These are phyloP conservation scores for Hemicentrotus pulcherrimus DNA, from an alignment of 35 echinoderm and acorn worm species.

Conservation along the genomic window DNA sequence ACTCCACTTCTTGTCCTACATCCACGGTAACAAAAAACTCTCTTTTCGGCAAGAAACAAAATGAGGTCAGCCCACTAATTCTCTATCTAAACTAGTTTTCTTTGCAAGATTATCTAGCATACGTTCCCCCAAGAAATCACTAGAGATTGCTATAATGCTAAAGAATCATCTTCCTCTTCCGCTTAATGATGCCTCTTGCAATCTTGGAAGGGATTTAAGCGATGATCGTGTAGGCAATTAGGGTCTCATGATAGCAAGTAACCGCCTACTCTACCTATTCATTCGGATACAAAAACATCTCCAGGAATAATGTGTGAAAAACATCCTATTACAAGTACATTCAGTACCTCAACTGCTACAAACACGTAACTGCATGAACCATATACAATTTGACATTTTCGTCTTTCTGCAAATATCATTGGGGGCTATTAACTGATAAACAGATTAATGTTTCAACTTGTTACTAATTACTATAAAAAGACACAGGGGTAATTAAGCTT, in stretches of 20 bases:
- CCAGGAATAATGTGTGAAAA: background rate
- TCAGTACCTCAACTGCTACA: background rate
- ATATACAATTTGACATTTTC: background rate
- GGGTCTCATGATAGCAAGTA: background rate
- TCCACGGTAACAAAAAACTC: slow-evolving; percentile 11
- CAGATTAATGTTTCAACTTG: too few relatives aligned
- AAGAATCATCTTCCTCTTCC: background rate
- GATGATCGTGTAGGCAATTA: background rate
- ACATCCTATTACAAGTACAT: background rate
- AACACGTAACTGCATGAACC: background rate
- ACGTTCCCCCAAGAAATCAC: background rate
- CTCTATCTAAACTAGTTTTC: background rate
- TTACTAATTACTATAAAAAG: too few relatives aligned
- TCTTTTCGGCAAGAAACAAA: background rate
- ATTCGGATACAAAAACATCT: background rate
- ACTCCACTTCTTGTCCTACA: background rate
- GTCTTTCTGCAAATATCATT: too few relatives aligned
- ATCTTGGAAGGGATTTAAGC: background rate
- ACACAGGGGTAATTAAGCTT: too few relatives aligned
- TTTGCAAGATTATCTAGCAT: background rate
- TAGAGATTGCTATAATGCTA: background rate
- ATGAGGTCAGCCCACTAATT: slow-evolving; percentile 2
- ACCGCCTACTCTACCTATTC: background rate
- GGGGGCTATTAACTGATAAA: too few relatives aligned
- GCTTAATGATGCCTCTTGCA: background rate